Conservation (phyloP, 2,888 invertebrate genomes). For the Heteromyza rotundicornis region DNA sequence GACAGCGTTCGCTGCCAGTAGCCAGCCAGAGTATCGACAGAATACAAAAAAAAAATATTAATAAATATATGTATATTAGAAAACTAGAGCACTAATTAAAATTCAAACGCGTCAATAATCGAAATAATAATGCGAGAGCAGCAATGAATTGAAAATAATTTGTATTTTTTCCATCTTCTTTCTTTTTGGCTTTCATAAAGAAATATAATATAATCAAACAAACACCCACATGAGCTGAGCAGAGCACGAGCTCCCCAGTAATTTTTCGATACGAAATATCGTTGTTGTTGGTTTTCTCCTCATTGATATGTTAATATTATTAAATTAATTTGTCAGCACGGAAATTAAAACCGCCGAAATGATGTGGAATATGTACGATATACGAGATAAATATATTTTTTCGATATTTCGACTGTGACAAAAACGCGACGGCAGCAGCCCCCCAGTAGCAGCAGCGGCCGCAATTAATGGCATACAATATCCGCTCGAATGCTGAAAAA, state of each 20-base stretch:
- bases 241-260: neutral
- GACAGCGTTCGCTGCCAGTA: neutral
- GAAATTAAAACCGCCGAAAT: constrained; percentile 36
- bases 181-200: neutral
- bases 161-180: too few relatives aligned
- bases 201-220: constrained; percentile 6
- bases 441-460: neutral
- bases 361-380: too few relatives aligned
- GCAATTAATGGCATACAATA: constrained; percentile 7
- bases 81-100: constrained; percentile 22
- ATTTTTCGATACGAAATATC: neutral
- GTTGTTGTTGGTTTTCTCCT: constrained; percentile 10
- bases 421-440: neutral
- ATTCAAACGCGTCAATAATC: constrained; percentile 26
- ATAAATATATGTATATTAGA: neutral
- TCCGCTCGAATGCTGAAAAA: constrained; percentile 37
- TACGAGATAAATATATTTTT: neutral
- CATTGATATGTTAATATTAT: constrained; percentile 52
- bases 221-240: neutral
- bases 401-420: constrained; percentile 5
- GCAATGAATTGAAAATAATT: constrained; percentile 5
- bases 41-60: neutral
- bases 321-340: constrained; percentile 54
- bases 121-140: constrained; percentile 16
- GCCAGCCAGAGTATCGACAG: neutral